phyloP scores from a whole-genome alignment of 2,797 vertebrate genomes.

The Glossophaga mutica region DNA sequence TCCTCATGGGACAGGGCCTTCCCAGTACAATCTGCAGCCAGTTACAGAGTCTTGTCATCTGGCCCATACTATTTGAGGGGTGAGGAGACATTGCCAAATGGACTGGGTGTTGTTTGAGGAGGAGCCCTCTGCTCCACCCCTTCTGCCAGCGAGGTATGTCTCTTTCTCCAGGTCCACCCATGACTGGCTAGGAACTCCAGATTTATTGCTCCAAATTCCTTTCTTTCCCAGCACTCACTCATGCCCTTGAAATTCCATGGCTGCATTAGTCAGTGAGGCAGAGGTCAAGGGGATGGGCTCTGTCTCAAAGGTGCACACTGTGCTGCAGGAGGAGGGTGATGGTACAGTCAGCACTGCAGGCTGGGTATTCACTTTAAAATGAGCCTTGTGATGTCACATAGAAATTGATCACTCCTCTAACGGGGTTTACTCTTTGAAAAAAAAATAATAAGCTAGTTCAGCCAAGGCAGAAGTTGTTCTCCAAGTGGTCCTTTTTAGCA shows the following conservation, averaged over 20 bases:
- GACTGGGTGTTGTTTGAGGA: background rate
- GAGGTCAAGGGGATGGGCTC: conserved; percentile 30
- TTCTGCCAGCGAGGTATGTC: conserved; percentile 31
- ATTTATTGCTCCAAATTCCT: conserved; percentile 55
- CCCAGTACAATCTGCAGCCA: background rate
- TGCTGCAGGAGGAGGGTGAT: background rate
- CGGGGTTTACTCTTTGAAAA: background rate
- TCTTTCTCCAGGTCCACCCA: background rate
- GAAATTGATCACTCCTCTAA: conserved; percentile 31
- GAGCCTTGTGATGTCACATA: background rate
- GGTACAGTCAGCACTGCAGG: background rate
- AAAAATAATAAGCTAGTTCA: conserved; percentile 2
- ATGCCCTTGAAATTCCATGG: conserved; percentile 64
- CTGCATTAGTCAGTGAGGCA: conserved; percentile 63
- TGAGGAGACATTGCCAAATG: background rate
- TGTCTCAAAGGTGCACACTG: background rate
- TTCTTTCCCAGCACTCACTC: conserved; percentile 14
- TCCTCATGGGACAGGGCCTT: background rate
- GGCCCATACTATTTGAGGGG: background rate
- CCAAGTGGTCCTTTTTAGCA: background rate
- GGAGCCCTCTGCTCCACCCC: background rate
- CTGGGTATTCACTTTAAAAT: background rate
- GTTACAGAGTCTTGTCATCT: background rate
- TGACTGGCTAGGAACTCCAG: background rate
- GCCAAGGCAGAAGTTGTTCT: background rate